Base-by-base conservation (phyloP, 2,113 vertebrate genomes). In the Muntiacus reevesi region DNA sequence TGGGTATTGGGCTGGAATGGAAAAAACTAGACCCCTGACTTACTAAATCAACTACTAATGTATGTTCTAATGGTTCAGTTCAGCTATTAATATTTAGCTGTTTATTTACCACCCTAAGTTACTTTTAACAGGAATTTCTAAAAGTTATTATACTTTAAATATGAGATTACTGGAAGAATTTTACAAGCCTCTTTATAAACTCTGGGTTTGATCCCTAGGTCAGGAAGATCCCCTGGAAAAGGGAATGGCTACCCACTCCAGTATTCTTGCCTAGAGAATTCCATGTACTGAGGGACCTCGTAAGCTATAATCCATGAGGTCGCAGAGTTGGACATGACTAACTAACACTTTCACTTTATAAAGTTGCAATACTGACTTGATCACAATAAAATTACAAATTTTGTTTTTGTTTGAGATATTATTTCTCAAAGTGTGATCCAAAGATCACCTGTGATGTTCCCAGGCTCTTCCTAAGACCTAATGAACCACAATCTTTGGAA, bases 381-480 rank as follows among this genome's bases (percentile, higher is more conserved):
- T 21, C 4, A 54, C 27, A 74, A 3, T 87, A 97, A 81, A 87
- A 74, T 84, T 40, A 60, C 7, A 62, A 30, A 6, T 40, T 25
- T 7, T 84, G 12, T 27, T 15, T 93, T 43, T 40, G 10, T 33
- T 62, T 82, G 28, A 84, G 55, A 21, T 6, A 64, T 1, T 57
- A 2, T 40, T 74, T 94, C n/a, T 93, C 43, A 90, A 92, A 79
- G 33, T 50, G 2, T 30, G 7, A 40, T 27, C 5, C 27, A 9
- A 50, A 8, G 17, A 78, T 15, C 7, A 7, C 1, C 4, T 8
- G 1, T 1, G 11, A 57, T 6, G 5, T 30, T 4, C 27, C 11
- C 45, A 85, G 25, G 27, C 10, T 12, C 1, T 43, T 57, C 27
- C 25, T 10, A 36, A 71, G 52, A 40, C 23, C 8, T 52, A 28